phyloP scores from a whole-genome alignment of 2,113 vertebrate genomes.

The Cacatua alba region DNA sequence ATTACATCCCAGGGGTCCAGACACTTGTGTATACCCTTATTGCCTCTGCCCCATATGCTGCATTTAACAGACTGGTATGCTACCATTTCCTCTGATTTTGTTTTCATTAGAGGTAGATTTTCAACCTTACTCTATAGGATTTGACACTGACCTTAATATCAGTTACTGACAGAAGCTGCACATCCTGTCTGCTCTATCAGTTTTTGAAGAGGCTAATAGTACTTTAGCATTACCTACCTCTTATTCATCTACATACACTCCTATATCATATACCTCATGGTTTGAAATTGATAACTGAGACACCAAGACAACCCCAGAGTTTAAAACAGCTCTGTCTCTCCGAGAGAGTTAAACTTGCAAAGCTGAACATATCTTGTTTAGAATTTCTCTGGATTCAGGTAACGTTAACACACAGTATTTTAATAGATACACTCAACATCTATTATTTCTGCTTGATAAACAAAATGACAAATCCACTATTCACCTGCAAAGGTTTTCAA shows the following conservation, averaged over 20 bases:
- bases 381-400: background rate
- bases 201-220: background rate
- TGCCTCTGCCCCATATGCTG: background rate
- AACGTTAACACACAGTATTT: background rate
- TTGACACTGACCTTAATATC: background rate
- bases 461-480: background rate
- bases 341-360: background rate
- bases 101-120: background rate
- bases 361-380: background rate
- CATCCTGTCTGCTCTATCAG: background rate
- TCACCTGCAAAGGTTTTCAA: background rate
- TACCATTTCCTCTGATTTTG: background rate
- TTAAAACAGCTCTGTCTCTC: background rate
- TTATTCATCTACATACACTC: background rate
- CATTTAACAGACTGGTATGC: background rate
- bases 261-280: background rate
- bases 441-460: background rate
- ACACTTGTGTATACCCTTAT: background rate
- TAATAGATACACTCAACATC: background rate
- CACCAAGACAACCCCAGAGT: background rate
- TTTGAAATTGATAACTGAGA: background rate
- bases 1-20: background rate
- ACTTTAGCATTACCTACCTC: background rate
- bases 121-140: background rate
- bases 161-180: background rate